A percentile compares a stretch with the other conserved stretches of the same genome.
phyloP scores from a whole-genome alignment of 2,888 invertebrate species.

The Lasius platythorax region DNA sequence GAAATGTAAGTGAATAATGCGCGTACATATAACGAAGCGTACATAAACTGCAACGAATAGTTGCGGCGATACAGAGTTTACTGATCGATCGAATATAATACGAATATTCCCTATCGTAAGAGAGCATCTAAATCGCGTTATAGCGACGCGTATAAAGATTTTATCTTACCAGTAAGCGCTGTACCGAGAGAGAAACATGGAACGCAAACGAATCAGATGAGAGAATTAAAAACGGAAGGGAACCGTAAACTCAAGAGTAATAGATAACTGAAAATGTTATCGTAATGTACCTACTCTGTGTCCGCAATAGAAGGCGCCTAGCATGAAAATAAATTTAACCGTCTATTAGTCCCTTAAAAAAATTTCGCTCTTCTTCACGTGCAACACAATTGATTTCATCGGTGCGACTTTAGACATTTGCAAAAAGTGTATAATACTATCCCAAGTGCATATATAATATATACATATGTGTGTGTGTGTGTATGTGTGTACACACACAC shows the following conservation, averaged over 20 bases:
- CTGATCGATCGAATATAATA: constrained; percentile 14
- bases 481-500: background rate
- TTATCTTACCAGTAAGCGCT: constrained; percentile 46
- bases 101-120: background rate
- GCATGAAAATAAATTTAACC: constrained; percentile 84
- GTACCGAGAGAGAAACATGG: constrained; percentile 26
- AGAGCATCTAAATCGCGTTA: background rate
- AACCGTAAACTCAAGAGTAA: constrained; percentile 36
- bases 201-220: constrained; percentile 53
- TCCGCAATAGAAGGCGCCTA: constrained; percentile 85
- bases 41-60: constrained; percentile 52
- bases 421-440: constrained; percentile 13
- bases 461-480: background rate
- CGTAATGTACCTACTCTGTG: constrained; percentile 84
- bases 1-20: constrained; percentile 20
- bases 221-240: background rate
- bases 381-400: constrained; percentile 48
- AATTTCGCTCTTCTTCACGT: constrained; percentile 63
- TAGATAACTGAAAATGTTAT: constrained; percentile 65
- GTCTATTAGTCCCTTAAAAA: constrained; percentile 78
- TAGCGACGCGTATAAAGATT: background rate
- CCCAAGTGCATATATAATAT: background rate
- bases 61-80: constrained; percentile 50
- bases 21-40: constrained; percentile 44
- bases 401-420: constrained; percentile 39